Evolutionary conservation across 2,113 vertebrate species (phyloP), one percentile per base, ranked within the genome.

Genomic region (Lathamus discolor): DNA sequence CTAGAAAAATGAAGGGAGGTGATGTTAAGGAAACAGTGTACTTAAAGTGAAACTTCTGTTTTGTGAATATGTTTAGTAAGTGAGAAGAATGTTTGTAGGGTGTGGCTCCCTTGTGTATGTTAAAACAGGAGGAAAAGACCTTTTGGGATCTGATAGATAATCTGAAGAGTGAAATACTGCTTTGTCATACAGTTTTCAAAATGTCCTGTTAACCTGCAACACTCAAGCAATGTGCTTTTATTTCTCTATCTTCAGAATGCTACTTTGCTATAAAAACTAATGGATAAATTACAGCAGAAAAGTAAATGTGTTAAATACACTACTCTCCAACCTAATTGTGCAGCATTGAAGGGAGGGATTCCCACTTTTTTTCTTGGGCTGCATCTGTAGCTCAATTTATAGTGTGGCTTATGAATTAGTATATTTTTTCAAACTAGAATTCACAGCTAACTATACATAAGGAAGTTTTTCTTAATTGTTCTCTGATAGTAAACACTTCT

Each of bases 1-100:
- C n/a, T 84, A 70, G 66, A 95, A 95, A 44, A 96, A 44, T 33
- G 39, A 79, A 80, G 63, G 64, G 35, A 87, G 48, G 51, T 77
- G 28, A 9, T 72, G 33, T 72, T 94, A 81, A 89, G 52, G 48
- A 87, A 95, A 78, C 4, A 11, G 9, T 63, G 18, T 84, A 68
- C 52, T 90, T 94, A 84, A 87, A 92, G 23, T 84, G 90, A 75
- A 95, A 94, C 81, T 95, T 78, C 22, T 57, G 18, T 18, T 93
- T 91, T 5, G 2, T 88, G 33, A 80, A 37, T 84, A 72, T 1
- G 0, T 67, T 85, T 68, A 92, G 3, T 69, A 87, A 64, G 25
- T 61, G 43, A 90, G 54, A 93, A 93, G 25, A 79, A n/a, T 67
- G 27, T 82, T 90, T 54, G 13, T 72, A 82, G 79, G 22, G 15